These are phyloP conservation scores for Nasonia vitripennis DNA, from an alignment of 1,140 invertebrate genomes.

Conservation along the genomic window DNA sequence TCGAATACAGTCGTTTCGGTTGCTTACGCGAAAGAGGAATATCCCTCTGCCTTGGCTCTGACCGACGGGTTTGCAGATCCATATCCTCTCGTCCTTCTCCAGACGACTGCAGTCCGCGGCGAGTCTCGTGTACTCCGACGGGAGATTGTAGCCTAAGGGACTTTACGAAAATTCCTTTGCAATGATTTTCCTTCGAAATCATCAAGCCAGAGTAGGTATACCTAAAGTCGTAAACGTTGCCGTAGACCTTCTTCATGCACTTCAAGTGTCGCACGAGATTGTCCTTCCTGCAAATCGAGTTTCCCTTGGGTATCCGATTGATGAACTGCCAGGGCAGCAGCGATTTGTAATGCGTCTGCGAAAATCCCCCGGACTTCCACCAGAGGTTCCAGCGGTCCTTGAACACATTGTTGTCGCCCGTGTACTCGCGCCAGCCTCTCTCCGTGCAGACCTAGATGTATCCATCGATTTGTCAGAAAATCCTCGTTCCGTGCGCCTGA, in stretches of 20 bases:
- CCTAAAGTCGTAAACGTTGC: constrained; percentile 89
- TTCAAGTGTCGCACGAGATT: constrained; percentile 85
- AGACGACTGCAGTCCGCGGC: constrained; percentile 82
- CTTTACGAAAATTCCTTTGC: constrained; percentile 67
- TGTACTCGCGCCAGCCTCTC: constrained; percentile 87
- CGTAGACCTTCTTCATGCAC: constrained; percentile 88
- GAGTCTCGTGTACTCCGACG: constrained; percentile 89
- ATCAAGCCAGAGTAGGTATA: constrained; percentile 62
- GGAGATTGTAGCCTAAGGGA: constrained; percentile 86
- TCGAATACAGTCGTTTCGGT: not conserved
- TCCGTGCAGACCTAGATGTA: constrained; percentile 83
- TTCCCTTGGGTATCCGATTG: constrained; percentile 89
- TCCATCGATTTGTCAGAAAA: not conserved
- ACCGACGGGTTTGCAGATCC: constrained; percentile 92
- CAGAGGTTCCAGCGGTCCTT: constrained; percentile 88
- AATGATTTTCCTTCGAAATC: too few species aligned
- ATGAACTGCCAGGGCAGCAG: constrained; percentile 86
- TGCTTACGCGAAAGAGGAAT: constrained; percentile 84
- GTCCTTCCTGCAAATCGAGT: constrained; percentile 88
- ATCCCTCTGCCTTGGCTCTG: constrained; percentile 90
- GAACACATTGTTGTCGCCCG: constrained; percentile 74
- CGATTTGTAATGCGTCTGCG: constrained; percentile 80
- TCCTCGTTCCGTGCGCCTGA: not conserved
- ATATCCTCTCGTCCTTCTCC: constrained; percentile 76
- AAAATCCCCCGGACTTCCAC: constrained; percentile 86